A percentile compares a stretch with the other conserved stretches of the same genome.
Evolutionary conservation across 92 coral and sea anemone genomes (phyloP).

Genomic region (Phenganax marumi): DNA sequence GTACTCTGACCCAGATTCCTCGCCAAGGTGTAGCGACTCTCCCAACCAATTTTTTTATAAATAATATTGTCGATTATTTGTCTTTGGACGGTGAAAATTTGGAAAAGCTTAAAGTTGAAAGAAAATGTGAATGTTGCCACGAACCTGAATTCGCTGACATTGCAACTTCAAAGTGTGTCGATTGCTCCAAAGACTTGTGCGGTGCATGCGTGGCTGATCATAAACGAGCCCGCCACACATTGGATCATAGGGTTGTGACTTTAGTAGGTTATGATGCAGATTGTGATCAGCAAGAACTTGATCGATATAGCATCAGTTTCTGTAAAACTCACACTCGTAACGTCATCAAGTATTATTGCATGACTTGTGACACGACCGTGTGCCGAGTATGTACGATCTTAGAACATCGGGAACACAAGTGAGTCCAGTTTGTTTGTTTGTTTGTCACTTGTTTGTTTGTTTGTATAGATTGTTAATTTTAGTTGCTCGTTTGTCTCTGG

Average conservation of each 20-base stretch:
- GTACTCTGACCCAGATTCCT: constrained; percentile 71
- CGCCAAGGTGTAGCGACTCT: constrained; percentile 69
- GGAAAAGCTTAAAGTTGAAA: constrained; percentile 65
- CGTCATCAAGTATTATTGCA: constrained; percentile 94
- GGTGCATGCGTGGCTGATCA: constrained; percentile 94
- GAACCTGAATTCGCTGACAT: constrained; percentile 71
- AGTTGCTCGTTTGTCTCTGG: too few species aligned
- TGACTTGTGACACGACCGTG: constrained; percentile 94
- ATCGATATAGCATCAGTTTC: constrained; percentile 82
- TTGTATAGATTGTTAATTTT: too few species aligned
- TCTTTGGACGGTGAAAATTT: constrained; percentile 77
- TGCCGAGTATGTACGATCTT: constrained; percentile 96
- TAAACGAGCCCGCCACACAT: constrained; percentile 89
- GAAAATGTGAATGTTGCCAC: constrained; percentile 75
- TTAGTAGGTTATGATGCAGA: constrained; percentile 62
- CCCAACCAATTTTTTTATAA: constrained; percentile 79
- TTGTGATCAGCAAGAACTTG: constrained; percentile 69
- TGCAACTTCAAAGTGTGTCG: constrained; percentile 94
- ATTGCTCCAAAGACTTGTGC: constrained; percentile 80
- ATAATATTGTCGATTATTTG: constrained; percentile 81
- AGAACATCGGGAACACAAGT: constrained; percentile 94
- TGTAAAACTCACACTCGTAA: constrained; percentile 94
- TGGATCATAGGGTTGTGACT: constrained; percentile 84
- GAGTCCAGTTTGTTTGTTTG: background rate
- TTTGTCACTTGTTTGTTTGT: too few species aligned